Evolutionary conservation across 1,140 invertebrate genomes (phyloP), one percentile per base, ranked within the genome.

Genomic region (Vollenhovia emeryi): DNA sequence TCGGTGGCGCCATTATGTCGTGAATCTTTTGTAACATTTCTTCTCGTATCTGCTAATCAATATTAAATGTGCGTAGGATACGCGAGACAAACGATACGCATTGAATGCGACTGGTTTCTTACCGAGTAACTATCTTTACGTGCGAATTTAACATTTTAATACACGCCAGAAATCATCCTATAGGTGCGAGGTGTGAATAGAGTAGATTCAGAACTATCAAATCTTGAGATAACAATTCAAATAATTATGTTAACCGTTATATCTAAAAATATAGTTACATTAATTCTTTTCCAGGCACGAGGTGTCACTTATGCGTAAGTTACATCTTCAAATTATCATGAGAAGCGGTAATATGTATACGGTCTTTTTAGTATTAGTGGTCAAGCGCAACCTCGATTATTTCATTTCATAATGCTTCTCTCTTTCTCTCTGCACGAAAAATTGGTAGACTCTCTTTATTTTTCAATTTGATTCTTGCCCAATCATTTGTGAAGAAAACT

Each of bases 41-140:
- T 71, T 27, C 9, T 36, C 48, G 18, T 21, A 7, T 18, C 7
- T 21, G 9, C n/a, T 13, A 36, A 68, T 79, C 30, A 68, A 52
- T 80, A 40, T 80, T 55, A 69, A 80, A 80, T 3, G 11, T 13
- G 15, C n/a, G n/a, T n/a, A n/a, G n/a, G n/a, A n/a, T n/a, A n/a
- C n/a, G n/a, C 21, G 30, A 45, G 15, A 50, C 27, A 24, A 62
- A 36, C n/a, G 24, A 45, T 13, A 8, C 18, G 3, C 21, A 60
- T 45, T 45, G 18, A 43, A 5, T 15, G n/a, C 11, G 57, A 21
- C 4, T 48, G n/a, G 15, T 45, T 45, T 8, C 7, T 60, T 30
- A 21, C 43, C 36, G 8, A 45, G 27, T 62, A 78, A 78, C 59
- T 64, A 78, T 48, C 24, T 75, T 36, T n/a, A 33, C 6, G n/a